phyloP scores from a whole-genome alignment of 2,113 vertebrate species.

The Sinocyclocheilus anophthalmus region DNA sequence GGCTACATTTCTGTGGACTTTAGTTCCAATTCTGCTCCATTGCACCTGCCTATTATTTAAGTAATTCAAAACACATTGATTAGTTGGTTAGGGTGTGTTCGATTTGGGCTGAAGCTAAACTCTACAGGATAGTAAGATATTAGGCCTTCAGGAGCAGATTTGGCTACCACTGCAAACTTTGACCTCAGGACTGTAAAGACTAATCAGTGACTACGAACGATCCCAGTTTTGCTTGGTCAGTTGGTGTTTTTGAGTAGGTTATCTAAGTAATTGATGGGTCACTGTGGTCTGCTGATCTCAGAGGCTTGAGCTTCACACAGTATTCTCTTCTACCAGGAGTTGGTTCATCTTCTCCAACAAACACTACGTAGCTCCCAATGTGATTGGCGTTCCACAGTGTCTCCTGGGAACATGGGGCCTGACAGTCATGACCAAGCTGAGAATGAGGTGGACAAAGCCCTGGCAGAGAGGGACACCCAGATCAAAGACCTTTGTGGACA shows the following conservation, averaged over 20 bases:
- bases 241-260: background rate
- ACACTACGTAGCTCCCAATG: constrained; percentile 90
- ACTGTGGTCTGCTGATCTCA: background rate
- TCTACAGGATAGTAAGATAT: too few species aligned
- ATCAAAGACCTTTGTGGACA: constrained; percentile 84
- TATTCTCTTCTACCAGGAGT: constrained; percentile 77
- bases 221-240: background rate
- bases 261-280: background rate
- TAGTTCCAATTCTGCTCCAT: background rate
- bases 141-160: too few species aligned
- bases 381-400: constrained; percentile 69
- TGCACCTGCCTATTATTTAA: background rate
- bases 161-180: background rate
- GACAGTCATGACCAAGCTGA: constrained; percentile 58
- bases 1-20: background rate
- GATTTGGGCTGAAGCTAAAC: background rate
- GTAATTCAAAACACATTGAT: background rate
- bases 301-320: background rate
- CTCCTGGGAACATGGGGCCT: background rate
- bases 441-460: constrained; percentile 59
- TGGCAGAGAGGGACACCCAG: constrained; percentile 85
- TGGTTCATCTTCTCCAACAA: constrained; percentile 94
- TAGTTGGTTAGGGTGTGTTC: background rate
- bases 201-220: background rate
- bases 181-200: background rate